Base-by-base conservation (phyloP, 2,888 invertebrate genomes). In the Laothoe populi region DNA sequence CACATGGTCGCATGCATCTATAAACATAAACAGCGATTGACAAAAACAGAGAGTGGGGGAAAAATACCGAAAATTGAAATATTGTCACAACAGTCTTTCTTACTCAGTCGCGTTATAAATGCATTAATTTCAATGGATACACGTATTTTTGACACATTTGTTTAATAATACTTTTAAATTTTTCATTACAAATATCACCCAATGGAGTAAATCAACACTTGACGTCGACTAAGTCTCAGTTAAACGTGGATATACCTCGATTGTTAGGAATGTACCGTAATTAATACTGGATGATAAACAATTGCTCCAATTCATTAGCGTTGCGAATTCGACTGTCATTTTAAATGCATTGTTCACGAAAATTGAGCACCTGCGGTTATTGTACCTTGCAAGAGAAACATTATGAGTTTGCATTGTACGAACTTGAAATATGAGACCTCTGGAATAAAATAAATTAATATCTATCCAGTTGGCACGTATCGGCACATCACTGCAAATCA, bases 251-350 rank as follows among this genome's bases (percentile, higher is more conserved):
- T 84, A 72, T 69, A 63, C 80, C 86, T 87, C 88, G 81, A 86
- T 87, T 84, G 85, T 79, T 69, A 90, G 91, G 92, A 92, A 92
- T 92, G 91, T 92, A 82, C 85, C 79, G 84, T 85, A 83, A 75
- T 77, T 87, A 90, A 90, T 90, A 90, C 87, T 89, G 88, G 83
- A 79, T 68, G 63, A 66, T 73, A 75, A 74, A 77, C 71, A 77
- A 73, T 70, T 64, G 26, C 24, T 38, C 38, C 57, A 57, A 57
- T 58, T 46, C 11, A 58, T 38, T 48, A 58, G 35, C 23, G 19
- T 44, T 46, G 21, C 59, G 66, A 66, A 69, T 66, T 66, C 68
- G 70, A 70, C 70, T 67, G 68, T 62, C 26, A 40, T 40, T 66
- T 69, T 63, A 48, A 67, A 67, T 64, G 67, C 67, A 63, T 60